phyloP scores from a whole-genome alignment of 2,113 vertebrate genomes.

The Heterocephalus glaber region DNA sequence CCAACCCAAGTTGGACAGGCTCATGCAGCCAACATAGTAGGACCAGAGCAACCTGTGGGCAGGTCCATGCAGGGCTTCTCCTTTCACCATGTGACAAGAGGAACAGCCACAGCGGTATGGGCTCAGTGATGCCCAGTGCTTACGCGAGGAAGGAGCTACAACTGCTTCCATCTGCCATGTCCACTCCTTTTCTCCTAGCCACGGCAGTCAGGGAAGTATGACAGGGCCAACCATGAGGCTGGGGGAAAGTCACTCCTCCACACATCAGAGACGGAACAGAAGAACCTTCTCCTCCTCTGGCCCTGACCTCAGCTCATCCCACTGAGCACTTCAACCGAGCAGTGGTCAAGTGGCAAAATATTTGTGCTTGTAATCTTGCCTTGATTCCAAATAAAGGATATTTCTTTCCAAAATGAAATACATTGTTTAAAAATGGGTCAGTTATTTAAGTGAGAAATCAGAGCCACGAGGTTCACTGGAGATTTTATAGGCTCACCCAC shows the following conservation, averaged over 20 bases:
- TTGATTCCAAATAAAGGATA: neutral
- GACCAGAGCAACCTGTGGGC: no score
- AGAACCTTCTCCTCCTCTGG: rapidly evolving
- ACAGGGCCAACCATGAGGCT: neutral
- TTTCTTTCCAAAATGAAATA: neutral
- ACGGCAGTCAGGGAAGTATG: neutral
- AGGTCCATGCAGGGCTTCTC: neutral
- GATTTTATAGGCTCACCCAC: rapidly evolving
- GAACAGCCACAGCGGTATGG: neutral
- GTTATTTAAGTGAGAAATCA: neutral
- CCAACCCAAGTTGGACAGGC: neutral
- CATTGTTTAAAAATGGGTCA: neutral
- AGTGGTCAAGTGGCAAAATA: neutral
- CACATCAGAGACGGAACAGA: neutral
- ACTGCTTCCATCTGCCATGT: rapidly evolving
- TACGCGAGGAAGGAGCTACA: neutral
- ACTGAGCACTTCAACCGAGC: neutral
- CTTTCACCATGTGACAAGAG: rapidly evolving
- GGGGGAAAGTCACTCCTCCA: neutral
- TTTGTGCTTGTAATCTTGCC: neutral
- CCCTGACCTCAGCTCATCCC: neutral
- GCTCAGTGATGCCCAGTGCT: neutral
- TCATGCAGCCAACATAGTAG: neutral
- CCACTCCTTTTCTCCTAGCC: neutral
- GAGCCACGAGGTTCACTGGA: neutral